Percentiles rank a stretch among this genome's conserved stretches.
Conservation (phyloP, 2,797 vertebrate species). For the Sebastes diaconus region DNA sequence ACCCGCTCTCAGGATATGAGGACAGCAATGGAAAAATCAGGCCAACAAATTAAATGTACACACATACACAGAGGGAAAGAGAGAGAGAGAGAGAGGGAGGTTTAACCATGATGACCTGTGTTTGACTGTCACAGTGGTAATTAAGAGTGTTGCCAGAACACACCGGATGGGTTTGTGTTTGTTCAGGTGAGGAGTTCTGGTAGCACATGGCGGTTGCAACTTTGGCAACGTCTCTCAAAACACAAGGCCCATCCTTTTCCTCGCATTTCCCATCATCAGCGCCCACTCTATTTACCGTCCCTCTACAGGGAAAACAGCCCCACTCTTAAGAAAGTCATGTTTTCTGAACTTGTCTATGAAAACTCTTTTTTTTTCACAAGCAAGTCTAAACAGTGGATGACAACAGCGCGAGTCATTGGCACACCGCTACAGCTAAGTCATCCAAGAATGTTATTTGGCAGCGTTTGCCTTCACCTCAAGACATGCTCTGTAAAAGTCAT, state of each 20-base stretch:
- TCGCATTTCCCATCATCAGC: constrained; percentile 48
- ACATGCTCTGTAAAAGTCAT: constrained; percentile 58
- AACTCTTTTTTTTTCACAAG: constrained; percentile 52
- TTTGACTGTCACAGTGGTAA: constrained; percentile 27
- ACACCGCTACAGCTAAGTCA: constrained; percentile 45
- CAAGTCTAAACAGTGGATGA: constrained; percentile 73
- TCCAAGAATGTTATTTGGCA: constrained; percentile 76
- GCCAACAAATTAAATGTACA: not conserved
- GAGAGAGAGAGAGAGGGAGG: not conserved
- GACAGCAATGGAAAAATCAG: not conserved
- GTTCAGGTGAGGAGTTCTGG: constrained; percentile 52
- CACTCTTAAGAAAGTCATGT: constrained; percentile 41
- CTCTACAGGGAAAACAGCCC: constrained; percentile 19
- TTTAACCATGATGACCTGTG: constrained; percentile 27
- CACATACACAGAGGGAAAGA: not conserved
- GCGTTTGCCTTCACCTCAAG: constrained; percentile 62
- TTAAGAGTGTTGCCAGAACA: constrained; percentile 40
- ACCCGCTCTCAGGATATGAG: constrained; percentile 12
- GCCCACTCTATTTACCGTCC: constrained; percentile 18
- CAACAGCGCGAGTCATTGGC: constrained; percentile 65
- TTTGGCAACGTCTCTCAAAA: constrained; percentile 38
- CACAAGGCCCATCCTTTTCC: constrained; percentile 12
- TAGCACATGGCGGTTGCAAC: constrained; percentile 31
- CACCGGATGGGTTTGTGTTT: constrained; percentile 53
- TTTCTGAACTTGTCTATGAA: constrained; percentile 46